A percentile compares a stretch with the other conserved stretches of the same genome.
Evolutionary conservation across 2,797 vertebrate species (phyloP).

Genomic region (Sebastes cheni): DNA sequence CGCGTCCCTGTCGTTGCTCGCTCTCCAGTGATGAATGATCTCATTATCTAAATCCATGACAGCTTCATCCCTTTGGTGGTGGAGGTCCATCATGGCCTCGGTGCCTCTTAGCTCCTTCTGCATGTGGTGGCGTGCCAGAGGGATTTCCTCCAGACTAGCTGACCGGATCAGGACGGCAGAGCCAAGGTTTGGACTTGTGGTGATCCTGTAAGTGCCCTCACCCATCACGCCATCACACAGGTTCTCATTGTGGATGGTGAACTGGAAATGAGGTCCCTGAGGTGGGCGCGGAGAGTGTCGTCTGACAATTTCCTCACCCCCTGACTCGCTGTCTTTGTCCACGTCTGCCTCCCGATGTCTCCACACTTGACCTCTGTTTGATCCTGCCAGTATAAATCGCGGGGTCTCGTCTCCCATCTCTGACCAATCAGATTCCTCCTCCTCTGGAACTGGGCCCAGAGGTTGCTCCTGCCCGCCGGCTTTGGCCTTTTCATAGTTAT

Average conservation of each 20-base stretch:
- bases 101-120: constrained; percentile 72
- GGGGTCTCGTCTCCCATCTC: constrained; percentile 79
- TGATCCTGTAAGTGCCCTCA: constrained; percentile 56
- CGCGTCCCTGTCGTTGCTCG: constrained; percentile 32
- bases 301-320: constrained; percentile 60
- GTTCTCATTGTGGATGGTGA: constrained; percentile 73
- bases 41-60: constrained; percentile 68
- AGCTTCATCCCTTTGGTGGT: constrained; percentile 43
- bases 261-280: constrained; percentile 79
- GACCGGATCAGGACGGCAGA: constrained; percentile 78
- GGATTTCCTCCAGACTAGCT: constrained; percentile 80
- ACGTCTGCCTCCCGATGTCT: constrained; percentile 58
- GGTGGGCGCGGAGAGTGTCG: constrained; percentile 37
- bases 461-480: constrained; percentile 64
- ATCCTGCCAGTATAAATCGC: constrained; percentile 55
- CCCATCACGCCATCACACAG: constrained; percentile 29
- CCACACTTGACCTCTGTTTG: constrained; percentile 65
- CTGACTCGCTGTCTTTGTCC: constrained; percentile 76
- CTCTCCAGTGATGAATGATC: constrained; percentile 77
- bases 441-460: constrained; percentile 81
- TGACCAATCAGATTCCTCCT: constrained; percentile 85
- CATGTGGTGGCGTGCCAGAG: constrained; percentile 58
- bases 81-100: constrained; percentile 76
- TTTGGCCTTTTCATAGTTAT: constrained; percentile 62
- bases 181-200: constrained; percentile 48